These are phyloP conservation scores for Petrosia ficiformis DNA, from an alignment of 37 sponge, comb jelly and placozoan species.

Conservation along the genomic window DNA sequence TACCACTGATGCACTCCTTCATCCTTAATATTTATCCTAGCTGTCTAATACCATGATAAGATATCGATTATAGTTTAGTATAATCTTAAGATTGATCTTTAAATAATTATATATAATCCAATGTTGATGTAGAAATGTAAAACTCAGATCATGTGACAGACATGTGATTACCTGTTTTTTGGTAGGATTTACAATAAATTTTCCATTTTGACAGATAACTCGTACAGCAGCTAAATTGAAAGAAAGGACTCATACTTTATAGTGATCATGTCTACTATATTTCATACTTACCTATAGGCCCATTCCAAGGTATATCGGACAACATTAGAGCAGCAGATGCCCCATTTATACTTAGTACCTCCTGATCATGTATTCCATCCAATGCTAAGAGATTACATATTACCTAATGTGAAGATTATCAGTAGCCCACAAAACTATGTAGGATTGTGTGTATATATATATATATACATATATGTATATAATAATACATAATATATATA, in stretches of 20 bases:
- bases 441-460: too few relatives aligned
- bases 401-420: slow-evolving; percentile 30
- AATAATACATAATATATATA: too few relatives aligned
- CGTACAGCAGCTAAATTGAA: slow-evolving; percentile 53
- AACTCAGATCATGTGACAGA: too few relatives aligned
- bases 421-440: neutral
- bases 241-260: neutral
- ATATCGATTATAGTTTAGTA: too few relatives aligned
- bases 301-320: slow-evolving; percentile 78
- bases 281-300: slow-evolving; percentile 58
- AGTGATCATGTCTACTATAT: neutral
- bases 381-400: slow-evolving; percentile 56
- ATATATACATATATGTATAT: too few relatives aligned
- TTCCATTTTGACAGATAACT: slow-evolving; percentile 36
- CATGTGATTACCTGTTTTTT: slow-evolving; percentile 24
- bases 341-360: slow-evolving; percentile 66
- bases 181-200: slow-evolving; percentile 55
- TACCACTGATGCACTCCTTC: too few relatives aligned
- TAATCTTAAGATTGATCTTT: too few relatives aligned
- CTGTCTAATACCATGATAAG: too few relatives aligned
- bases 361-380: slow-evolving; percentile 60
- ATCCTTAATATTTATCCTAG: too few relatives aligned
- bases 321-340: slow-evolving; percentile 76
- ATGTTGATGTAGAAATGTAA: too few relatives aligned
- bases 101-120: too few relatives aligned